Conservation (phyloP, 2,888 invertebrate genomes). For the Lithosia quadra region DNA sequence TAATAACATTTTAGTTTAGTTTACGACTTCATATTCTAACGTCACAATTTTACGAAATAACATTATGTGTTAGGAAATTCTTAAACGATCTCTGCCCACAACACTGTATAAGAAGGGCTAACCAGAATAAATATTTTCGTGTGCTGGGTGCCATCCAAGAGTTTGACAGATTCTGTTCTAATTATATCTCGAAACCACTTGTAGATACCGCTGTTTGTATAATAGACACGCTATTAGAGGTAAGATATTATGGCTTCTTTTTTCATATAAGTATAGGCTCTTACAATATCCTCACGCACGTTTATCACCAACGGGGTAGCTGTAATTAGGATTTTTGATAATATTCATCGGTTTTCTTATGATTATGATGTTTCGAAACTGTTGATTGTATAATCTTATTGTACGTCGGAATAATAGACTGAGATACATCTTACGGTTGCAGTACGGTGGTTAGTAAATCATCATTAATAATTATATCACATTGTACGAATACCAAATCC, state of each 20-base stretch:
- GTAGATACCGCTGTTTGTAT: constrained; percentile 30
- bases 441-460: too few relatives aligned
- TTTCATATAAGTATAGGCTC: too few relatives aligned
- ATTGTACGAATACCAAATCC: too few relatives aligned
- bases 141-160: constrained; percentile 68
- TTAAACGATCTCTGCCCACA: constrained; percentile 8
- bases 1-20: not conserved
- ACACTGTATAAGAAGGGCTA: constrained; percentile 56
- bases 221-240: not conserved
- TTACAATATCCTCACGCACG: too few relatives aligned
- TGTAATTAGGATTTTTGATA: too few relatives aligned
- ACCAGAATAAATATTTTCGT: constrained; percentile 51
- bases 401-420: too few relatives aligned
- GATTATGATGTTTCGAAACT: too few relatives aligned
- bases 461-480: too few relatives aligned
- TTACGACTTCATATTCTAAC: not conserved
- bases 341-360: too few relatives aligned
- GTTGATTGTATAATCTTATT: too few relatives aligned
- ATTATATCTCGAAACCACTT: constrained; percentile 56
- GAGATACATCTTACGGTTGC: too few relatives aligned
- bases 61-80: not conserved
- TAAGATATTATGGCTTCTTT: not conserved
- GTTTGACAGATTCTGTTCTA: constrained; percentile 60
- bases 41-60: not conserved
- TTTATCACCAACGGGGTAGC: too few relatives aligned